phyloP scores from a whole-genome alignment of 1,140 invertebrate species.

The Drosophila teissieri region DNA sequence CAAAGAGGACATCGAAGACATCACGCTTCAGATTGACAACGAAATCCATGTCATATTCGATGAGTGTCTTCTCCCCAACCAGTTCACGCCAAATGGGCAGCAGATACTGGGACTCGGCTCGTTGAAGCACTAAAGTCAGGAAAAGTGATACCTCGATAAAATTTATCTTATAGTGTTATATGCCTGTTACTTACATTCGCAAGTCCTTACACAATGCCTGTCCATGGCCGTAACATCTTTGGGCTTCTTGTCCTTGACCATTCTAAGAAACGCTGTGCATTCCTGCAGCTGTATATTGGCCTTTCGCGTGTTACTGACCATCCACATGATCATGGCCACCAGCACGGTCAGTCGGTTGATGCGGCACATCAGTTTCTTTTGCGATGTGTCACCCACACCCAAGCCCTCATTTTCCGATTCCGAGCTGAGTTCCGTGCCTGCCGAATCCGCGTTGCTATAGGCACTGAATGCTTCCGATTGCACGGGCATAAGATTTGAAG shows the following conservation, averaged over 20 bases:
- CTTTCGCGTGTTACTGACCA: slow-evolving; percentile 59
- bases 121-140: slow-evolving; percentile 64
- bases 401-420: slow-evolving; percentile 19
- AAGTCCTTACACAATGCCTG: slow-evolving; percentile 53
- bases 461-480: slow-evolving; percentile 15
- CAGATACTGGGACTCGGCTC: slow-evolving; percentile 76
- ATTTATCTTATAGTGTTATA: background rate
- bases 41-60: slow-evolving; percentile 88
- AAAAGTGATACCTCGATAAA: background rate
- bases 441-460: background rate
- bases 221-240: slow-evolving; percentile 61
- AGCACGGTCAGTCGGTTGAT: slow-evolving; percentile 75
- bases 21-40: slow-evolving; percentile 87
- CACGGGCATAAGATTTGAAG: background rate
- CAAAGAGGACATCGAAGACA: slow-evolving; percentile 90
- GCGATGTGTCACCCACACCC: slow-evolving; percentile 35
- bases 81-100: slow-evolving; percentile 88
- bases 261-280: slow-evolving; percentile 63
- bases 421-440: background rate
- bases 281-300: slow-evolving; percentile 62
- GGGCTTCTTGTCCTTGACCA: slow-evolving; percentile 68
- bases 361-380: slow-evolving; percentile 60
- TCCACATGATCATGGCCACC: slow-evolving; percentile 83
- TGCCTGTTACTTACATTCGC: slow-evolving; percentile 59
- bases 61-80: slow-evolving; percentile 87